phyloP scores from a whole-genome alignment of 2,797 vertebrate genomes.

The Cercopithecus mitis region DNA sequence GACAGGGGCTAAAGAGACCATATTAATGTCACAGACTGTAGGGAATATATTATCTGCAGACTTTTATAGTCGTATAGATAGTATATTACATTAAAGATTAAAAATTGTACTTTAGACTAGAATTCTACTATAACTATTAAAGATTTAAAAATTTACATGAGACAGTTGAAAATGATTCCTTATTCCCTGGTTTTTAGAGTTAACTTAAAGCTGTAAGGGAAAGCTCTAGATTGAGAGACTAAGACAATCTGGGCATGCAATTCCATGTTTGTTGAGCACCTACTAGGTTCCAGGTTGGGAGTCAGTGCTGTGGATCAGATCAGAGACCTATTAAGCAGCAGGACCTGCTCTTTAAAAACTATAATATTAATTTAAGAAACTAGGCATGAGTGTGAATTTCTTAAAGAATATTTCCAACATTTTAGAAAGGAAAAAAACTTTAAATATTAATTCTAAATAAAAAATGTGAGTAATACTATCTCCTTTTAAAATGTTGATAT shows the following conservation, averaged over 20 bases:
- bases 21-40: not conserved
- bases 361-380: not conserved
- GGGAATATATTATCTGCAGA: not conserved
- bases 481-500: not conserved
- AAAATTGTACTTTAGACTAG: not conserved
- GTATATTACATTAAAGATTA: not conserved
- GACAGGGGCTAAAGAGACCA: not conserved
- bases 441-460: not conserved
- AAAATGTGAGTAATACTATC: not conserved
- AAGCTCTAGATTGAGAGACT: not conserved
- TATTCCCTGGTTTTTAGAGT: not conserved
- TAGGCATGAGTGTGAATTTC: not conserved
- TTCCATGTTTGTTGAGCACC: not conserved
- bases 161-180: not conserved
- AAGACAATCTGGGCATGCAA: not conserved
- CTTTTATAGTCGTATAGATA: not conserved
- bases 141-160: not conserved
- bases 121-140: constrained; percentile 6
- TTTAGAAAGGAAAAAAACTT: not conserved
- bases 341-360: not conserved
- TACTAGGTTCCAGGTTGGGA: not conserved
- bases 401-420: not conserved
- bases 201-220: not conserved
- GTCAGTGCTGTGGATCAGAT: not conserved
- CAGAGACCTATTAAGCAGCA: not conserved